Conservation (phyloP, 1,140 invertebrate genomes). For the Leptinotarsa texana region DNA sequence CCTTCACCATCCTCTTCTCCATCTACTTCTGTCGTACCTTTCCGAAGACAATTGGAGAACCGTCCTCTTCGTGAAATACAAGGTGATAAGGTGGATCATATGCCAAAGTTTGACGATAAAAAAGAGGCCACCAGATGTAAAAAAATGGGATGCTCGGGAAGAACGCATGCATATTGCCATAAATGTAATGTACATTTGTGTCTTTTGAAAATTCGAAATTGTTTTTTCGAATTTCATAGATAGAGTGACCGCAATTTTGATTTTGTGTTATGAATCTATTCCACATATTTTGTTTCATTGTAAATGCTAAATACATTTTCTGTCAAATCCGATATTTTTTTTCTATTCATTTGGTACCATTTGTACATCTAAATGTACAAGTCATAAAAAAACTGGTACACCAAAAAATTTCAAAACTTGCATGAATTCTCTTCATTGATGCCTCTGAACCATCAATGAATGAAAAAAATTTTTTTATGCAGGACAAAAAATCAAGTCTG, state of each 20-base stretch:
- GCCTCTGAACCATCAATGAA: too few species aligned
- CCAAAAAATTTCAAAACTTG: too few species aligned
- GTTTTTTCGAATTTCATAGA: neutral
- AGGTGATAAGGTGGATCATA: neutral
- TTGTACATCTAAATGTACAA: too few species aligned
- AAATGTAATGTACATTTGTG: neutral
- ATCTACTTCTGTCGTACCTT: neutral
- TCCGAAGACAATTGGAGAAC: neutral
- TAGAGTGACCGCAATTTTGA: neutral
- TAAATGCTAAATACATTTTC: too few species aligned
- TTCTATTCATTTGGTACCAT: too few species aligned
- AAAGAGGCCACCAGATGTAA: slow-evolving; percentile 4
- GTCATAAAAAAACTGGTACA: too few species aligned
- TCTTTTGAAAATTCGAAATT: neutral
- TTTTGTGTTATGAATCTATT: too few species aligned
- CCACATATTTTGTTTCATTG: too few species aligned
- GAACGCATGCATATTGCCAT: neutral
- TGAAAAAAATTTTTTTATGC: too few species aligned
- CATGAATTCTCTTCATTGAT: too few species aligned
- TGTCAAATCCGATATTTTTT: too few species aligned
- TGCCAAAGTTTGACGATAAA: neutral
- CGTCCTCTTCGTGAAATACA: neutral
- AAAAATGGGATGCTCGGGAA: neutral
- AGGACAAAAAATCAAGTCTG: too few species aligned
- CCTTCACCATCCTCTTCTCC: neutral